These are phyloP conservation scores for Aix galericulata DNA, from an alignment of 2,113 vertebrate species.

Conservation along the genomic window DNA sequence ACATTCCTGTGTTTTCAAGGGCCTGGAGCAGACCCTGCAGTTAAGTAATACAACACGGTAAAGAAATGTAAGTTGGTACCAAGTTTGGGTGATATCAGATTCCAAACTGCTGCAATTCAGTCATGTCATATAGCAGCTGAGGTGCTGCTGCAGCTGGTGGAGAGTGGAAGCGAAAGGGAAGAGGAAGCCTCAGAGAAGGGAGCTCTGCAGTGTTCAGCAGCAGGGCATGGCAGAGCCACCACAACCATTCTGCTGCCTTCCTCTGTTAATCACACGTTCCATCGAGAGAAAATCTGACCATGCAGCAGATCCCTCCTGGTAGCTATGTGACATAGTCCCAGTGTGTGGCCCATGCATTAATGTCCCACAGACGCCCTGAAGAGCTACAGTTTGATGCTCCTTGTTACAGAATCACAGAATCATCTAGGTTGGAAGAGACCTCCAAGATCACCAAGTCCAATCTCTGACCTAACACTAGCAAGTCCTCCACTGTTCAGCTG, in stretches of 20 bases:
- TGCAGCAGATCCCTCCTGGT: neutral
- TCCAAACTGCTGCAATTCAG: neutral
- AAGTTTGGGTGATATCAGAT: neutral
- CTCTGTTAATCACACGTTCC: neutral
- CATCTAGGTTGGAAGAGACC: too few relatives aligned
- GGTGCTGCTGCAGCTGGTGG: neutral
- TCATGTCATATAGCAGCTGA: neutral
- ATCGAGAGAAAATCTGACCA: neutral
- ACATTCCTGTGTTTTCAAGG: neutral
- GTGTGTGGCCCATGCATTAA: accelerated
- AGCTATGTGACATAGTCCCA: neutral
- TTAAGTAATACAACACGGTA: neutral
- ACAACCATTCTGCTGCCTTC: neutral
- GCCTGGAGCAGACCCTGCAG: neutral
- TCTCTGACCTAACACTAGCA: too few relatives aligned
- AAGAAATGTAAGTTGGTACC: neutral
- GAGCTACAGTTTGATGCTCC: neutral
- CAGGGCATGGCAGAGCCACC: neutral
- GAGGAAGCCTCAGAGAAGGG: neutral
- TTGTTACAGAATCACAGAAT: too few relatives aligned
- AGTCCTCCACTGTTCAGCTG: neutral
- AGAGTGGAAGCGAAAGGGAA: neutral
- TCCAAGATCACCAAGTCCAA: too few relatives aligned
- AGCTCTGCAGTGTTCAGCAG: neutral
- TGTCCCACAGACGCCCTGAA: neutral